These are phyloP conservation scores for Columba livia DNA, from an alignment of 2,113 vertebrate species.

Conservation along the genomic window DNA sequence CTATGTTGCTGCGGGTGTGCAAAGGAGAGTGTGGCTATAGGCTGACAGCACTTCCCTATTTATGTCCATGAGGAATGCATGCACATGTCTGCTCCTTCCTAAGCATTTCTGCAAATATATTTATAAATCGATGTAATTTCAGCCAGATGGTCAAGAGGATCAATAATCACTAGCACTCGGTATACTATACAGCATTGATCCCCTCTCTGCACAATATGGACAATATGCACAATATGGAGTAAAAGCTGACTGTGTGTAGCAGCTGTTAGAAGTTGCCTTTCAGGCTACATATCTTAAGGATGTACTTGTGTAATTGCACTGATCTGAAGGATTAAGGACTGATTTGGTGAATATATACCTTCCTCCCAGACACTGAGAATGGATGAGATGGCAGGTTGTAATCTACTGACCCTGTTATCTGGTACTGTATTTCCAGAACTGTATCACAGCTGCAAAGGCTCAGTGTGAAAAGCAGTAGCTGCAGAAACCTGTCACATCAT, in stretches of 20 bases:
- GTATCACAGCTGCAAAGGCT: not conserved
- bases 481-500: not conserved
- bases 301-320: not conserved
- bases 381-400: not conserved
- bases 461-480: not conserved
- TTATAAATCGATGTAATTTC: not conserved
- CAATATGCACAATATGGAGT: not conserved
- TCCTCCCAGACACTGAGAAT: not conserved
- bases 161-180: not conserved
- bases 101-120: not conserved
- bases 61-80: not conserved
- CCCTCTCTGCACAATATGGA: not conserved
- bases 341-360: not conserved
- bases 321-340: not conserved
- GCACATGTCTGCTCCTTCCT: not conserved
- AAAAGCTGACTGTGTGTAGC: not conserved
- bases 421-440: not conserved
- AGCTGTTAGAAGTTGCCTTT: not conserved
- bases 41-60: not conserved
- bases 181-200: not conserved
- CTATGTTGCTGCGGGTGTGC: accelerated
- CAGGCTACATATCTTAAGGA: not conserved
- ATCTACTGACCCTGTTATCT: not conserved
- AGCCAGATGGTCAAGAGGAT: not conserved
- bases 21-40: not conserved